A percentile compares a stretch with the other conserved stretches of the same genome.
phyloP scores from a whole-genome alignment of 2,888 invertebrate species.

The Orthosia gracilis region DNA sequence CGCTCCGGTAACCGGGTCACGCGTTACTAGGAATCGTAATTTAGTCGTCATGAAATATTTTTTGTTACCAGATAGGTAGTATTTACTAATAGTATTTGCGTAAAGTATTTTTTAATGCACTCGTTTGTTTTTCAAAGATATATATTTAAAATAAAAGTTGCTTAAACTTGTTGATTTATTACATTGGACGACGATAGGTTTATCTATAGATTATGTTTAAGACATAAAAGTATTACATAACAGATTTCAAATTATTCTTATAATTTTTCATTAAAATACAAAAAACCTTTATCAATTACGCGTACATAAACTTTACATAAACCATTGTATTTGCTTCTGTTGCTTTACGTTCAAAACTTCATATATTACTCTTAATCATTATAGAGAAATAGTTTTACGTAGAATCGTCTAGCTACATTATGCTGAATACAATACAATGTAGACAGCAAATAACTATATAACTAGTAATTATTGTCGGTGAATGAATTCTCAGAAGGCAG shows the following conservation, averaged over 20 bases:
- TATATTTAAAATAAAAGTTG: not conserved
- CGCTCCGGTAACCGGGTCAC: constrained; percentile 66
- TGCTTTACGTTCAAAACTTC: constrained; percentile 1
- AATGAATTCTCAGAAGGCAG: constrained; percentile 86
- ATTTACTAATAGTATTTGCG: not conserved
- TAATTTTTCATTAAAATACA: no score
- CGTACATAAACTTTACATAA: not conserved
- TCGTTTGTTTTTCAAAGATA: not conserved
- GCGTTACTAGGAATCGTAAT: constrained; percentile 54
- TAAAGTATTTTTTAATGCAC: not conserved
- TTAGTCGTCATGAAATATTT: constrained; percentile 14
- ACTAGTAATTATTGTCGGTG: constrained; percentile 78
- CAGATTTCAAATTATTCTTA: no score
- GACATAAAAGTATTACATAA: no score
- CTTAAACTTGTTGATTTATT: not conserved
- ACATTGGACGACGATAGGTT: not conserved
- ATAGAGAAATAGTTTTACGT: constrained; percentile 57
- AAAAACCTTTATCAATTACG: not conserved
- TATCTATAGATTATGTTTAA: no score
- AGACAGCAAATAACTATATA: constrained; percentile 79
- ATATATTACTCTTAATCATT: constrained; percentile 6
- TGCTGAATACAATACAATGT: constrained; percentile 69
- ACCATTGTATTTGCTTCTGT: not conserved
- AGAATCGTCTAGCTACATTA: constrained; percentile 66
- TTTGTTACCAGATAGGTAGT: not conserved